Percentiles rank a stretch among this genome's conserved stretches.
These are phyloP conservation scores for Megaleporinus macrocephalus DNA, from an alignment of 2,113 vertebrate genomes.

Conservation along the genomic window DNA sequence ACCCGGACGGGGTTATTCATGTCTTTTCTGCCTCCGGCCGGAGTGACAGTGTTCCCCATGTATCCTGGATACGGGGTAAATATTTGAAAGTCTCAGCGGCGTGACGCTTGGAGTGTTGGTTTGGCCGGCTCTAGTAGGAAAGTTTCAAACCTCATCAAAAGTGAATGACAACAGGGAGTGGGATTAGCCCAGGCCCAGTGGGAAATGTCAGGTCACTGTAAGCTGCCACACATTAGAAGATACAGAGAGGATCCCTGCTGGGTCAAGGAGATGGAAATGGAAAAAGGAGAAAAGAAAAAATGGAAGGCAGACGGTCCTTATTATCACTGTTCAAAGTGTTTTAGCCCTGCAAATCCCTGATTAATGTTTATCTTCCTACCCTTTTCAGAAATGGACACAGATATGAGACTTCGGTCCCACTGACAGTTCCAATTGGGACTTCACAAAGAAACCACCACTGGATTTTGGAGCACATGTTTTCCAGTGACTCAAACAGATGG, in stretches of 20 bases:
- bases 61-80: constrained; percentile 69
- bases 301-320: neutral
- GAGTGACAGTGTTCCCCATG: constrained; percentile 37
- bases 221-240: constrained; percentile 18
- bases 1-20: constrained; percentile 21
- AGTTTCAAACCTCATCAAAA: constrained; percentile 40
- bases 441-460: neutral
- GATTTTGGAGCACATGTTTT: neutral
- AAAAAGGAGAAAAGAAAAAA: constrained; percentile 1
- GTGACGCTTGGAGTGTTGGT: constrained; percentile 19
- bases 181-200: neutral
- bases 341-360: neutral
- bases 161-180: constrained; percentile 15
- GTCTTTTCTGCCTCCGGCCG: constrained; percentile 46
- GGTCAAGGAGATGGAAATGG: neutral
- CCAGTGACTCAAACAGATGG: neutral
- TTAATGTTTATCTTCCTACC: constrained; percentile 12
- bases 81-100: constrained; percentile 59
- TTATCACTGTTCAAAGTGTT: neutral
- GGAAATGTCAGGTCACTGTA: constrained; percentile 4
- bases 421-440: neutral
- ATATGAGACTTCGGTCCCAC: neutral
- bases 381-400: constrained; percentile 19
- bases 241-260: neutral
- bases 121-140: constrained; percentile 33